Evolutionary conservation across 1,140 invertebrate genomes (phyloP).

Genomic region (Leptonema lineaticorne): DNA sequence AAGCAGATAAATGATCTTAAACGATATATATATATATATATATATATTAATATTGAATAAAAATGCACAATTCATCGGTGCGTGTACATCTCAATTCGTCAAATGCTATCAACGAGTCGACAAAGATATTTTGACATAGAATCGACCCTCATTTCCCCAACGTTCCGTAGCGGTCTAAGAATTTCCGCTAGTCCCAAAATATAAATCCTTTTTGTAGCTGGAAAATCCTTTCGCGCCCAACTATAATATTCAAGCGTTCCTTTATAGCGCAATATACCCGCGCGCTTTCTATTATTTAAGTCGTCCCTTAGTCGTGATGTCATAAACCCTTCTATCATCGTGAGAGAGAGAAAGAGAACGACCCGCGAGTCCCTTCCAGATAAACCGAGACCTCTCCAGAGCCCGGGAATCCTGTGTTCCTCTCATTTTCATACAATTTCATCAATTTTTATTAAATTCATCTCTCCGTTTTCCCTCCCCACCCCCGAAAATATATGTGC

Average conservation of each 20-base stretch:
- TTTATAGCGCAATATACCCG: conserved; percentile 7
- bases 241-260: conserved; percentile 18
- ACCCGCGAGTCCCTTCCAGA: neutral
- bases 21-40: too few relatives aligned
- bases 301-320: conserved; percentile 21
- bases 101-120: neutral
- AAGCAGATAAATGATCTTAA: too few relatives aligned
- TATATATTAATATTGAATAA: too few relatives aligned
- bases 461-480: neutral
- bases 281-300: conserved; percentile 24
- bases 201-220: conserved; percentile 20
- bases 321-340: conserved; percentile 26
- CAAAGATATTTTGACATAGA: neutral
- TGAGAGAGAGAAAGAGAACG: too few relatives aligned
- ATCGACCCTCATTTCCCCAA: neutral
- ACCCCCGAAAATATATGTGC: too few relatives aligned
- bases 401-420: conserved; percentile 1
- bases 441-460: conserved; percentile 21
- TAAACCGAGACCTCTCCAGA: conserved; percentile 8
- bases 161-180: conserved; percentile 9
- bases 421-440: too few relatives aligned
- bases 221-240: conserved; percentile 22
- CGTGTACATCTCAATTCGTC: conserved; percentile 7
- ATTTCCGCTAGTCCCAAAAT: conserved; percentile 6
- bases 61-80: neutral